Percentiles rank a stretch among this genome's conserved stretches.
These are phyloP conservation scores for Hucho hucho DNA, from an alignment of 2,113 vertebrate genomes.

Conservation along the genomic window DNA sequence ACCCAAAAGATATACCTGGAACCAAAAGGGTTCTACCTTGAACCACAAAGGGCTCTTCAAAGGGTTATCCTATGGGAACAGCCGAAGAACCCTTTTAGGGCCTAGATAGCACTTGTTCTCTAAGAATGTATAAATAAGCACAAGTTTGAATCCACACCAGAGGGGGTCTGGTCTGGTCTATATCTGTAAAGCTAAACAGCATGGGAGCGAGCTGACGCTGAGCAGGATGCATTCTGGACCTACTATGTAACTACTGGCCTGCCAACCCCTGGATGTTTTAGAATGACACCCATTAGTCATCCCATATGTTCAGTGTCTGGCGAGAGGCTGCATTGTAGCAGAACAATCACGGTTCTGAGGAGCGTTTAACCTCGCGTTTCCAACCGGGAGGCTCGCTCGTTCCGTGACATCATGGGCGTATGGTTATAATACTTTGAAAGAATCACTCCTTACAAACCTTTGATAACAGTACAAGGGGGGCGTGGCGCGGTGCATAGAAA, in stretches of 20 bases:
- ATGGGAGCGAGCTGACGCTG: conserved; percentile 19
- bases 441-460: conserved; percentile 32
- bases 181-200: conserved; percentile 1
- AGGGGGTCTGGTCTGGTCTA: not conserved
- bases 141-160: not conserved
- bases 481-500: conserved; percentile 26
- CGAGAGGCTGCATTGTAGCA: conserved; percentile 67
- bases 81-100: too few relatives aligned
- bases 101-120: too few relatives aligned
- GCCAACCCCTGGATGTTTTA: conserved; percentile 72
- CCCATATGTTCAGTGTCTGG: conserved; percentile 76
- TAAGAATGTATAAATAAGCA: too few relatives aligned
- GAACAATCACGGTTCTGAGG: conserved; percentile 64
- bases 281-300: conserved; percentile 78
- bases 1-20: too few relatives aligned
- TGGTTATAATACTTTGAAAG: conserved; percentile 59
- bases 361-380: conserved; percentile 66
- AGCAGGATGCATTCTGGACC: conserved; percentile 56
- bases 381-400: conserved; percentile 62
- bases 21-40: too few relatives aligned
- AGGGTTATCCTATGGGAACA: too few relatives aligned
- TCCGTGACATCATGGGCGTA: conserved; percentile 67
- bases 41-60: too few relatives aligned
- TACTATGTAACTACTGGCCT: conserved; percentile 67
- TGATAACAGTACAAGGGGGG: conserved; percentile 34